Evolutionary conservation across 2,113 vertebrate species (phyloP), one percentile per base, ranked within the genome.

Genomic region (Melanocharis versteri): DNA sequence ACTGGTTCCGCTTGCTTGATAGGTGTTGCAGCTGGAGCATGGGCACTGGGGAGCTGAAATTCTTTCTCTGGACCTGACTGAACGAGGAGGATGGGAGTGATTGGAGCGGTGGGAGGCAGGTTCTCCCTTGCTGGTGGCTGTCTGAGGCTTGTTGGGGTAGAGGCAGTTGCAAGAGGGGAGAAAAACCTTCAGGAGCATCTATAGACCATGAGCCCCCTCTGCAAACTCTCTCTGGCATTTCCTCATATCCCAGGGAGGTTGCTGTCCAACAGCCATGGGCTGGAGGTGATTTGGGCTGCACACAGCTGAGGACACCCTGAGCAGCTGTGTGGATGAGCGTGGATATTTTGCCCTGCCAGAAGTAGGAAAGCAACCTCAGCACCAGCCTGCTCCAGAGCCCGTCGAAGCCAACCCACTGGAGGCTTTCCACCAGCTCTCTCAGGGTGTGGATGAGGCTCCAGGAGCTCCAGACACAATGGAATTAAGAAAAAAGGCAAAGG

Each of bases 401-500:
- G 47, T 57, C 0, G n/a, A 64, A 87, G 37, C 84, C 89, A 94
- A 51, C 89, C 50, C 89, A 44, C 88, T 90, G 85, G 93, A 95
- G 96, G 39, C 88, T 96, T 96, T 78, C 94, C 90, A 93, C 66
- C 87, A 96, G 82, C 51, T 81, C 22, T 44, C 9, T 2, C 83
- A 92, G 96, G 94, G 96, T 4, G 93, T 90, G 93, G 93, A 95
- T 78, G 60, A 64, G 56, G 88, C 92, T 93, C 88, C 83, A 13
- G 93, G 93, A 91, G 71, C 96, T 94, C 88, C 86, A 94, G 94
- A 97, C 83, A 96, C 96, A 92, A 94, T 37, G 83, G 56, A 96
- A 92, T 97, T 97, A 97, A 90, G 93, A 92, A 76, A 92, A 96
- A 96, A 95, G 86, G 57, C 76, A 24, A 89, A 96, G 97, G 97